Conservation (phyloP, 2,797 vertebrate genomes). For the Peromyscus nudipes region DNA sequence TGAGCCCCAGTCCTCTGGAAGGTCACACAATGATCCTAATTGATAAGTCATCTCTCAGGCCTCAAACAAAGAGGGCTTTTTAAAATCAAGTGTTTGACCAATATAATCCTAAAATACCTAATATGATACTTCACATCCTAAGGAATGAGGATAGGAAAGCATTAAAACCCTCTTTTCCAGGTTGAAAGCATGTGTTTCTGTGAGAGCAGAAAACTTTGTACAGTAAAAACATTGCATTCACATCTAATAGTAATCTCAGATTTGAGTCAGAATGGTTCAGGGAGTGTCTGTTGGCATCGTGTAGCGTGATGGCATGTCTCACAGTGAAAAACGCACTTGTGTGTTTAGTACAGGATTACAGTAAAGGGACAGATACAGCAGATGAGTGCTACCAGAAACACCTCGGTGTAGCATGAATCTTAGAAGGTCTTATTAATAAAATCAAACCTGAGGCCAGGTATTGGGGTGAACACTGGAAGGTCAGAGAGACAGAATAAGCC, state of each 20-base stretch:
- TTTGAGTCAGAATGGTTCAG: background rate
- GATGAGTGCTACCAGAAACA: background rate
- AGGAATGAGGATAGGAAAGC: background rate
- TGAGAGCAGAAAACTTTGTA: background rate
- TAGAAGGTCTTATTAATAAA: no score
- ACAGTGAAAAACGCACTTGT: background rate
- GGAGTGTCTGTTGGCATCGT: no score
- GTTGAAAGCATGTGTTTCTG: background rate
- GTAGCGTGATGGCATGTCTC: no score
- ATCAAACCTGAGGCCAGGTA: no score
- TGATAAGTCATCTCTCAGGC: background rate
- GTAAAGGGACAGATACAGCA: background rate
- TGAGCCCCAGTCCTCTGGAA: background rate
- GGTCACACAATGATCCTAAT: background rate
- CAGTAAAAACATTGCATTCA: background rate
- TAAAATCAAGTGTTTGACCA: background rate
- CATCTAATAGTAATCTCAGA: background rate
- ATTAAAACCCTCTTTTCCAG: background rate
- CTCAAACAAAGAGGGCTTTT: background rate
- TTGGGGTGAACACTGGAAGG: no score
- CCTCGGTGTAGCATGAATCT: no score
- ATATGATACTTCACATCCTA: background rate
- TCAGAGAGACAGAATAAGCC: no score
- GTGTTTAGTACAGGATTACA: background rate
- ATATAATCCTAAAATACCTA: background rate